Evolutionary conservation across 2,888 invertebrate species (phyloP).

Genomic region (Microctonus aethiopoides): DNA sequence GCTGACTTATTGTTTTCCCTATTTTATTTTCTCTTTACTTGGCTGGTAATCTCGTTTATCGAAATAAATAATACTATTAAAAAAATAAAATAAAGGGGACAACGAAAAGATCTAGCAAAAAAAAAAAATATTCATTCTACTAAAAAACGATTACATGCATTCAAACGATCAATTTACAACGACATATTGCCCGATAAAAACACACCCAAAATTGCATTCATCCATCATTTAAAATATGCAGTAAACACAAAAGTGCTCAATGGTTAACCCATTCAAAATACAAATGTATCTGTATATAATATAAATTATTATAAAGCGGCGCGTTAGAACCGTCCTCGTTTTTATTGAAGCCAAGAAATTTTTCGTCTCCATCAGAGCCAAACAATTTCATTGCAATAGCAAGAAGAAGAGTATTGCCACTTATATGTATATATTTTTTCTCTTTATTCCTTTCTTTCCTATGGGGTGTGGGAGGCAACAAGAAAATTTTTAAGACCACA

Average conservation of each 20-base stretch:
- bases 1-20: not conserved
- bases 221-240: constrained; percentile 3
- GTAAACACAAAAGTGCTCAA: constrained; percentile 39
- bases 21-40: not conserved
- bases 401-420: constrained; percentile 28
- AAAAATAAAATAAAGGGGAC: no score
- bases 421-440: constrained; percentile 18
- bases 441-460: constrained; percentile 23
- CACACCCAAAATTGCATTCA: not conserved
- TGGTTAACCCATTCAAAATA: constrained; percentile 45
- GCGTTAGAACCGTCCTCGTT: constrained; percentile 53
- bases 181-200: not conserved
- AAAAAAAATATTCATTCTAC: constrained; percentile 5
- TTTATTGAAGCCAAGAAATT: constrained; percentile 53
- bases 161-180: not conserved
- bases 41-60: not conserved
- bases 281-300: constrained; percentile 49
- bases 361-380: constrained; percentile 54
- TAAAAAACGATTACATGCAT: not conserved
- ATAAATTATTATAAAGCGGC: constrained; percentile 50
- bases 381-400: constrained; percentile 47
- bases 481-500: constrained; percentile 24
- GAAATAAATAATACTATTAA: constrained; percentile 11
- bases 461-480: not conserved
- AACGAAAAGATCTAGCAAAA: no score